Evolutionary conservation across 2,113 vertebrate species (phyloP).

Genomic region (Acanthisitta chloris): DNA sequence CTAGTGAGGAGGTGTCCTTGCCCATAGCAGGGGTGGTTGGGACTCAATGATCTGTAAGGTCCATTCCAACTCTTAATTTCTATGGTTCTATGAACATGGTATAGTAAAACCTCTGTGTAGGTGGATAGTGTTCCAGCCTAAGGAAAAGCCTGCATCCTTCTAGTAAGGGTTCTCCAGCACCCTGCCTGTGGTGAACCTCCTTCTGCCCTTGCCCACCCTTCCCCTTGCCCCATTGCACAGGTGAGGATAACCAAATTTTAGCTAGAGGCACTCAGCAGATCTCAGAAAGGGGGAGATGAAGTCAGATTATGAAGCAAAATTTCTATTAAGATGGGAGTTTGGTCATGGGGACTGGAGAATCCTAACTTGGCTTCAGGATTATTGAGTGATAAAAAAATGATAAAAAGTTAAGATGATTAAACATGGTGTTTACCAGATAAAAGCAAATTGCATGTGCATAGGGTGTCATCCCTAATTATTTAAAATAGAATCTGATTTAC

Average conservation of each 20-base stretch:
- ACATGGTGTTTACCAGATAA: not conserved
- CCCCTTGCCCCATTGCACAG: rapidly evolving
- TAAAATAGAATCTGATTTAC: not conserved
- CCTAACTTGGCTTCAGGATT: not conserved
- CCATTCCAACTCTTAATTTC: no score
- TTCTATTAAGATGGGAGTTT: not conserved
- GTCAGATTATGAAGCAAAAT: not conserved
- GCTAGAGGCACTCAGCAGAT: not conserved
- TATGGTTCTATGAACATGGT: no score
- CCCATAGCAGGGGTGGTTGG: no score
- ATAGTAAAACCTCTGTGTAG: not conserved
- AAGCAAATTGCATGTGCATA: not conserved
- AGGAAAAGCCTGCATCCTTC: not conserved
- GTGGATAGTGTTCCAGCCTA: not conserved
- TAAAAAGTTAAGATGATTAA: not conserved
- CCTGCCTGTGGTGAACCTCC: not conserved
- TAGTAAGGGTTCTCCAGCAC: not conserved
- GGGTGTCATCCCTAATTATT: not conserved
- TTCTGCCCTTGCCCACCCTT: not conserved
- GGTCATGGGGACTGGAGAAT: rapidly evolving
- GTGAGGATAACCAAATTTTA: not conserved
- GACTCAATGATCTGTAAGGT: no score
- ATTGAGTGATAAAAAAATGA: not conserved
- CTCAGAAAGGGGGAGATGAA: not conserved
- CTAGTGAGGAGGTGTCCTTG: no score